These are phyloP conservation scores for Elachura formosa DNA, from an alignment of 2,113 vertebrate species.

Conservation along the genomic window DNA sequence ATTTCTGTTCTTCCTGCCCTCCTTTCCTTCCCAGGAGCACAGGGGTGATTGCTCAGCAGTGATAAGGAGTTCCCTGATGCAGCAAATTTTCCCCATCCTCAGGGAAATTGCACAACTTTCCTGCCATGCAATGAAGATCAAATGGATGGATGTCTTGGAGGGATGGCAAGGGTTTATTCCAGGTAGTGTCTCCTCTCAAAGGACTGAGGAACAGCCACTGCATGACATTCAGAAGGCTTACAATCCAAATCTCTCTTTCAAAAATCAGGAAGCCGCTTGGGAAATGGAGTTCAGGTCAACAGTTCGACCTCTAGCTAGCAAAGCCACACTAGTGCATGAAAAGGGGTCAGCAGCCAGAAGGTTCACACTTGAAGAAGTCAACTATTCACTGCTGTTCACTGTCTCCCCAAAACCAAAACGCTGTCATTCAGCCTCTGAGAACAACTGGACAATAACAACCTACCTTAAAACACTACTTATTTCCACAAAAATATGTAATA, in stretches of 20 bases:
- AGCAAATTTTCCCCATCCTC: neutral
- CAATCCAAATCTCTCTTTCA: neutral
- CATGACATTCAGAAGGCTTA: neutral
- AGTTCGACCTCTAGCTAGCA: neutral
- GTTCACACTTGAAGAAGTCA: neutral
- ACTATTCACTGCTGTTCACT: neutral
- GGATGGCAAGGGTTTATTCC: neutral
- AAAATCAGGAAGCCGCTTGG: neutral
- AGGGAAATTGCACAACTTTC: neutral
- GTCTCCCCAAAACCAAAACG: neutral
- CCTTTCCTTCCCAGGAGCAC: neutral
- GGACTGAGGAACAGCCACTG: neutral
- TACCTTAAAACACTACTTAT: neutral
- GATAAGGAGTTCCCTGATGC: neutral
- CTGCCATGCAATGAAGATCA: neutral
- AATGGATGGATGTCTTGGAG: neutral
- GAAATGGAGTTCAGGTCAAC: neutral
- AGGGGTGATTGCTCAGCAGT: neutral
- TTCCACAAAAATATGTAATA: neutral
- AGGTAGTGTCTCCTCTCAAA: neutral
- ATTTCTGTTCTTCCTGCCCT: neutral
- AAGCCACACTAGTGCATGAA: neutral
- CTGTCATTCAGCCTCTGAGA: neutral
- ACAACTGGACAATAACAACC: neutral
- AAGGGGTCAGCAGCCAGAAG: neutral